These are phyloP conservation scores for Labeo calbasu DNA, from an alignment of 2,797 vertebrate species.

Conservation along the genomic window DNA sequence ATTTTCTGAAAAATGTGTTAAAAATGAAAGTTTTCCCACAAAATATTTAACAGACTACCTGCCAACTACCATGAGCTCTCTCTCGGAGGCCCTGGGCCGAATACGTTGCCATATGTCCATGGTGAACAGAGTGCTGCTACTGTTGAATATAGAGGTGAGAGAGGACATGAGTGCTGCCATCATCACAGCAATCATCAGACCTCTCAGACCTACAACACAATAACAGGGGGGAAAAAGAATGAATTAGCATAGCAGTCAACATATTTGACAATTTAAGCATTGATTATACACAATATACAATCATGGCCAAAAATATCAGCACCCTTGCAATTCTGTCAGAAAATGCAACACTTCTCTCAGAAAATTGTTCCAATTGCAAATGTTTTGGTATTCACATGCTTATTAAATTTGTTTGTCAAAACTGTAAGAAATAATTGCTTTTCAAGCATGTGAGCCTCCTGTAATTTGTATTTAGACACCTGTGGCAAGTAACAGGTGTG, in stretches of 20 bases:
- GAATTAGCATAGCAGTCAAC: not conserved
- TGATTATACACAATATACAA: no score
- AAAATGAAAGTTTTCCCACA: not conserved
- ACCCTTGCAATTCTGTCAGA: no score
- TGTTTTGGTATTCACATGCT: no score
- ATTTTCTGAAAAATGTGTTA: not conserved
- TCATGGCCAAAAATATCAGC: no score
- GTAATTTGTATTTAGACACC: no score
- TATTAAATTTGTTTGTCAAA: no score
- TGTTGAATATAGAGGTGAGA: slow-evolving; percentile 96
- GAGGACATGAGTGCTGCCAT: slow-evolving; percentile 96
- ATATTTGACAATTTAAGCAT: not conserved
- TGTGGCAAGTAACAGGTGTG: no score
- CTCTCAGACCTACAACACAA: slow-evolving; percentile 84
- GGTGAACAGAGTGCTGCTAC: slow-evolving; percentile 92
- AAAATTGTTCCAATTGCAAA: no score
- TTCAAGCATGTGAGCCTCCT: no score
- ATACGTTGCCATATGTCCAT: slow-evolving; percentile 89
- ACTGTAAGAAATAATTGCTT: no score
- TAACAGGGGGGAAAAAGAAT: not conserved
- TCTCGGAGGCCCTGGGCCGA: slow-evolving; percentile 80
- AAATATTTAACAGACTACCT: slow-evolving; percentile 44
- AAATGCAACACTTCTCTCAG: no score
- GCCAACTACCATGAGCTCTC: slow-evolving; percentile 90
- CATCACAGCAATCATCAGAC: slow-evolving; percentile 94